Conservation (phyloP, 2,797 vertebrate genomes). For the Dipus sagitta region DNA sequence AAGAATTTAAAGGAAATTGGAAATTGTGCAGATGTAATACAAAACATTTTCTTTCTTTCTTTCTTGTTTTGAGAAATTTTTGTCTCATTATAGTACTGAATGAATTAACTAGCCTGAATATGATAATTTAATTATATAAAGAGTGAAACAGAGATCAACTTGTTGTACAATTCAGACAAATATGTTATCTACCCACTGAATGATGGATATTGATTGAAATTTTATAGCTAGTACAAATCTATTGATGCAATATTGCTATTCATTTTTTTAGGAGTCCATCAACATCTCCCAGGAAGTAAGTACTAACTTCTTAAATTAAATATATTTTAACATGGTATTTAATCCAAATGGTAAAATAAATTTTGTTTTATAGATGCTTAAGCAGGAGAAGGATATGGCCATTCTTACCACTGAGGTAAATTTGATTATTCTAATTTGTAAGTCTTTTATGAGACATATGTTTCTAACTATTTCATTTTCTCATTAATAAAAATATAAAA, state of each 20-base stretch:
- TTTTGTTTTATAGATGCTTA: constrained; percentile 54
- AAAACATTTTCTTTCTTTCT: constrained; percentile 23
- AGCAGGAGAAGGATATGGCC: neutral
- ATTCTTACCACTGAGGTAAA: constrained; percentile 39
- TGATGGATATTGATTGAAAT: neutral
- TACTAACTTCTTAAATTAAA: constrained; percentile 5
- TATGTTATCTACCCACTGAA: neutral
- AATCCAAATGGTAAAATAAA: constrained; percentile 5
- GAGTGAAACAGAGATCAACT: neutral
- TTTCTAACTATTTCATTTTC: constrained; percentile 6
- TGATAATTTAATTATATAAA: neutral
- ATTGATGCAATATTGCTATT: neutral
- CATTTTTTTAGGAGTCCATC: constrained; percentile 41
- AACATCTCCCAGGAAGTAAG: constrained; percentile 33
- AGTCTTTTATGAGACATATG: neutral
- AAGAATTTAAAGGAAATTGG: neutral
- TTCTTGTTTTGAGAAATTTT: neutral
- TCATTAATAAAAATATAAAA: neutral
- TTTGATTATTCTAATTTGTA: constrained; percentile 36
- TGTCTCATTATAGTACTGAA: neutral
- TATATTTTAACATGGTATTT: constrained; percentile 43
- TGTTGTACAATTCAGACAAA: neutral
- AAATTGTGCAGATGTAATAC: neutral
- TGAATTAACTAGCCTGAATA: neutral
- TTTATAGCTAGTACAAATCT: neutral